Evolutionary conservation across 2,888 invertebrate genomes (phyloP).

Genomic region (Pristionchus maxplancki): DNA sequence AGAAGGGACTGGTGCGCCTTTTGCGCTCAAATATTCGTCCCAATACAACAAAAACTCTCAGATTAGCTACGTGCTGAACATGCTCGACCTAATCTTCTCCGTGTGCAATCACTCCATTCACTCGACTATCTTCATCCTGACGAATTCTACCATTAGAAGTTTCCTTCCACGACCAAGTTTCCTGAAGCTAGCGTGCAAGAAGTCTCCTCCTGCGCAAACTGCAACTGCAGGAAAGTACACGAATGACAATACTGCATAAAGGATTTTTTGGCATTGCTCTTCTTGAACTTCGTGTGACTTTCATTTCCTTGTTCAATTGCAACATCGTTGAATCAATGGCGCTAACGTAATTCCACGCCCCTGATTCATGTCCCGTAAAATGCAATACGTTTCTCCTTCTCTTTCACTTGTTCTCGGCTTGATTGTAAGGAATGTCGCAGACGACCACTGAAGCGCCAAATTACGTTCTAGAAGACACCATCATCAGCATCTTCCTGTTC

Average conservation of each 20-base stretch:
- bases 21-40: background rate
- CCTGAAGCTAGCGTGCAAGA: background rate
- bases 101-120: slow-evolving; percentile 10
- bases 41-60: background rate
- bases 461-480: background rate
- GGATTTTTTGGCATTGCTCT: background rate
- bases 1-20: background rate
- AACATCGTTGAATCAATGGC: background rate
- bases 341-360: too few species aligned
- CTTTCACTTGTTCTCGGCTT: background rate
- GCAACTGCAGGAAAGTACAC: background rate
- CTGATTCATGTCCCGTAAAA: background rate
- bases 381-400: background rate
- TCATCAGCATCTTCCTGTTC: background rate
- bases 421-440: background rate
- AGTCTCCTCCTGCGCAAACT: background rate
- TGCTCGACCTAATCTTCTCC: background rate
- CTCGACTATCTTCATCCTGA: background rate
- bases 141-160: background rate
- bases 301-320: background rate
- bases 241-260: background rate
- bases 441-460: background rate
- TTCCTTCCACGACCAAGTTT: background rate
- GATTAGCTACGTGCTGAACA: background rate
- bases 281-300: background rate